Base-by-base conservation (phyloP, 2,888 invertebrate species). In the Xylota segnis region DNA sequence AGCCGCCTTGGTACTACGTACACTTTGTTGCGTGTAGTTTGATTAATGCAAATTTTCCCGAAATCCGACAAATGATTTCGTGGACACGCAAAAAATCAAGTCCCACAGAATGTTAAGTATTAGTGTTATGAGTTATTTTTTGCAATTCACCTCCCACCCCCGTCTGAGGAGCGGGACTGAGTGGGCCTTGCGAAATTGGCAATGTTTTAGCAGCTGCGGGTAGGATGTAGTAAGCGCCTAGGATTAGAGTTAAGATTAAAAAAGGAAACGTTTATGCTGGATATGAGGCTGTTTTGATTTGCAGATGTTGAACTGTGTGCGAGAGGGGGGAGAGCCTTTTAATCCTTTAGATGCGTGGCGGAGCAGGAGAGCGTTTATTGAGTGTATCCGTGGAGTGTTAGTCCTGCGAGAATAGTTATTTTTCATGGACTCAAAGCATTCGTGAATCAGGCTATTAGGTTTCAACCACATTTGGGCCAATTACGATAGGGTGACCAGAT, bases 51-150 rank as follows among this genome's bases (percentile, higher is more conserved):
- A 88, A 87, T 87, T 83, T 78, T 75, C 61, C 77, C 83, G 72
- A 92, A 91, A 91, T 91, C 91, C 91, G 89, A 89, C 89, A 87
- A 91, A 91, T 91, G 89, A 91, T 91, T 92, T 91, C 92, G 89
- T 77, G 89, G 90, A 89, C 91, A 91, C 92, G 91, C 89, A 90
- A 88, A 89, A 89, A 89, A 89, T 90, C 86, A 76, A 81, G 82
- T 77, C 63, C 18, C 66, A 37, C 9, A 43, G 77, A 79, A 74
- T 79, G 81, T 40, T 52, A 66, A 70, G 68, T 52, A 79, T 70
- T 75, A 81, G 63, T 65, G 79, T 75, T 81, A 52, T 79, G 74
- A 59, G 50, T 61, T 77, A 71, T 77, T 61, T 83, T 66, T 66
- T 65, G 5, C 16, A 16, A 14, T 65, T 66, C n/a, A n/a, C n/a